A percentile compares a stretch with the other conserved stretches of the same genome.
Conservation (phyloP, 1,140 invertebrate genomes). For the Cyclargus thomasi region DNA sequence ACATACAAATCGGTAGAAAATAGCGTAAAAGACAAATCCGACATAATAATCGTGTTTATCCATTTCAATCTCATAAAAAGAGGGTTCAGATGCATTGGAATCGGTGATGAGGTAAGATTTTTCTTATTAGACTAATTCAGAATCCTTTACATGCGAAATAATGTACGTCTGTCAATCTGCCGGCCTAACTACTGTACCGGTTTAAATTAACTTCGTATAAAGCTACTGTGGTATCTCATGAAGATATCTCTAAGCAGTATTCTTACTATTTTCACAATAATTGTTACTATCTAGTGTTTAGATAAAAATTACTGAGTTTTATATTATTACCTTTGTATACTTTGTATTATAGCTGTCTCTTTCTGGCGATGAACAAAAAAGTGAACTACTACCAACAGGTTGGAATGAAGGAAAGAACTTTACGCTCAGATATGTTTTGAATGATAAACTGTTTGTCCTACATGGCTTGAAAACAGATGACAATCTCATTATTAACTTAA, state of each 20-base stretch:
- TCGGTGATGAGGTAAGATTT: constrained; percentile 80
- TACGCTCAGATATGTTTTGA: constrained; percentile 79
- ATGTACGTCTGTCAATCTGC: too few species aligned
- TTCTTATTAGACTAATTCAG: too few species aligned
- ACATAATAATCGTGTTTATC: constrained; percentile 80
- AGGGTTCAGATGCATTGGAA: constrained; percentile 82
- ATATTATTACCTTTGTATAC: not conserved
- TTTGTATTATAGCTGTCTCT: constrained; percentile 75
- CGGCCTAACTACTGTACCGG: too few species aligned
- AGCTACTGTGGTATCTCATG: not conserved
- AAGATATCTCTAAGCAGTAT: not conserved
- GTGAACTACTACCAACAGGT: constrained; percentile 80
- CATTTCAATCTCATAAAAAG: constrained; percentile 84
- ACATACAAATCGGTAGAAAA: constrained; percentile 78
- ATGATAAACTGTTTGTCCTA: constrained; percentile 80
- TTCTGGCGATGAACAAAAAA: constrained; percentile 77
- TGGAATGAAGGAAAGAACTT: constrained; percentile 82
- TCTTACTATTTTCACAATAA: not conserved
- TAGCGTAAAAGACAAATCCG: constrained; percentile 80
- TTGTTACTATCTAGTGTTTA: too few species aligned
- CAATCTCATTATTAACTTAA: constrained; percentile 79
- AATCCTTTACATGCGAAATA: constrained; percentile 12
- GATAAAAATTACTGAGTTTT: too few species aligned
- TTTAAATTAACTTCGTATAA: not conserved
- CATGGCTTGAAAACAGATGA: constrained; percentile 78